These are phyloP conservation scores for Strigamia maritima DNA, from an alignment of 2,888 invertebrate genomes.

Conservation along the genomic window DNA sequence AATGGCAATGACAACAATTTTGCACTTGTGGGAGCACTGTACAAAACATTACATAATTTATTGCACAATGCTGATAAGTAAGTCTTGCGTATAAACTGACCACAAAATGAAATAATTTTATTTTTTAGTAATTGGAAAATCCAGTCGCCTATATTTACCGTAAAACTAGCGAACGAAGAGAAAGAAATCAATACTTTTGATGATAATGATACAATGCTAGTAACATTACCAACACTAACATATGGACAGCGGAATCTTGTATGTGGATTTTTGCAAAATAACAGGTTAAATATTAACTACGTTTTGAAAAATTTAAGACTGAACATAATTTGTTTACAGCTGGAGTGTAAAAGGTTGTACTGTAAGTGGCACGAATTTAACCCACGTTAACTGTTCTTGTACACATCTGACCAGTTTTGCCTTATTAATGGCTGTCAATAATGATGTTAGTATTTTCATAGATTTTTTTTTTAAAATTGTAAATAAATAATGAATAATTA, in stretches of 20 bases:
- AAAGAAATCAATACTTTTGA: not conserved
- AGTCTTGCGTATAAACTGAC: not conserved
- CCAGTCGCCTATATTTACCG: not conserved
- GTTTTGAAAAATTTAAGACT: not conserved
- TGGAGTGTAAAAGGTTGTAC: not conserved
- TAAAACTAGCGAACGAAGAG: not conserved
- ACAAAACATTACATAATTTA: not conserved
- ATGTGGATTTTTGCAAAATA: not conserved
- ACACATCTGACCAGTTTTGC: constrained; percentile 31
- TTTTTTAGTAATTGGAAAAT: not conserved
- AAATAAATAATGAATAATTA: not conserved
- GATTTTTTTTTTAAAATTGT: not conserved
- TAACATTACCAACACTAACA: not conserved
- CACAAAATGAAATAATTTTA: not conserved
- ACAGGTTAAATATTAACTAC: not conserved
- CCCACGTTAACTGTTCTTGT: constrained; percentile 14
- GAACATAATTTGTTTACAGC: not conserved
- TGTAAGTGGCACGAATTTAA: not conserved
- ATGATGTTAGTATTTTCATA: not conserved
- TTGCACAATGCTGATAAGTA: not conserved
- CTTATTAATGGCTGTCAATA: not conserved
- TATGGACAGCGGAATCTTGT: not conserved
- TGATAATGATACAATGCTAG: not conserved
- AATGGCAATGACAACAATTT: not conserved
- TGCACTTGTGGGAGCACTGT: not conserved